Percentiles rank a stretch among this genome's conserved stretches.
phyloP scores from a whole-genome alignment of 2,797 vertebrate species.

The Eleutherodactylus coqui region DNA sequence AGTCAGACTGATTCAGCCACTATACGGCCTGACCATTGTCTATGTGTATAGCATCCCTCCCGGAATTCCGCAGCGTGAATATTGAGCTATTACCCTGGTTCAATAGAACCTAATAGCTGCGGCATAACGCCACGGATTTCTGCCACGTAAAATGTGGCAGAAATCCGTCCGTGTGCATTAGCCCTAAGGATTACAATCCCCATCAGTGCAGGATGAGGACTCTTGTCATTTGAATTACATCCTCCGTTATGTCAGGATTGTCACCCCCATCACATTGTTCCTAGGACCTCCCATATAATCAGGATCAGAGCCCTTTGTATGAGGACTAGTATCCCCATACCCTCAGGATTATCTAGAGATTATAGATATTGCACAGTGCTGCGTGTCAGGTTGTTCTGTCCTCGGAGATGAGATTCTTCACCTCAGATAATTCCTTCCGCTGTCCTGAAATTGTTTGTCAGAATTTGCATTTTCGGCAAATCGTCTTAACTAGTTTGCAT shows the following conservation, averaged over 20 bases:
- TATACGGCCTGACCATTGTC: too few relatives aligned
- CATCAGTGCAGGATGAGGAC: neutral
- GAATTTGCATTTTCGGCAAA: constrained; percentile 40
- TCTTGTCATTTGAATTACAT: too few relatives aligned
- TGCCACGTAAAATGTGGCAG: too few relatives aligned
- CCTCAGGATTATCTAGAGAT: neutral
- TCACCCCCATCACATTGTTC: neutral
- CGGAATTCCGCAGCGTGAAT: too few relatives aligned
- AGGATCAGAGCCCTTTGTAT: neutral
- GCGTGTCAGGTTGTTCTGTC: neutral
- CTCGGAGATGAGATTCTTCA: neutral
- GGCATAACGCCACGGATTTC: too few relatives aligned
- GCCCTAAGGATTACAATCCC: neutral
- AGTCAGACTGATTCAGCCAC: too few relatives aligned
- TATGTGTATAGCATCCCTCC: too few relatives aligned
- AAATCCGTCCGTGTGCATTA: too few relatives aligned
- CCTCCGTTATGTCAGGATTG: neutral
- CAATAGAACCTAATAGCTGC: too few relatives aligned
- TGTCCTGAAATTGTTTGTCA: neutral
- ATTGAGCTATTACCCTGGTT: too few relatives aligned
- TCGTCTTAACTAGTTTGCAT: constrained; percentile 3
- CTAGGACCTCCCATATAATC: neutral
- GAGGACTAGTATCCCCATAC: neutral
- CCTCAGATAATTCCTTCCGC: constrained; percentile 5
- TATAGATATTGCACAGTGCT: neutral